Evolutionary conservation across 2,113 vertebrate species (phyloP).

Genomic region (Neodon shergylaensis): DNA sequence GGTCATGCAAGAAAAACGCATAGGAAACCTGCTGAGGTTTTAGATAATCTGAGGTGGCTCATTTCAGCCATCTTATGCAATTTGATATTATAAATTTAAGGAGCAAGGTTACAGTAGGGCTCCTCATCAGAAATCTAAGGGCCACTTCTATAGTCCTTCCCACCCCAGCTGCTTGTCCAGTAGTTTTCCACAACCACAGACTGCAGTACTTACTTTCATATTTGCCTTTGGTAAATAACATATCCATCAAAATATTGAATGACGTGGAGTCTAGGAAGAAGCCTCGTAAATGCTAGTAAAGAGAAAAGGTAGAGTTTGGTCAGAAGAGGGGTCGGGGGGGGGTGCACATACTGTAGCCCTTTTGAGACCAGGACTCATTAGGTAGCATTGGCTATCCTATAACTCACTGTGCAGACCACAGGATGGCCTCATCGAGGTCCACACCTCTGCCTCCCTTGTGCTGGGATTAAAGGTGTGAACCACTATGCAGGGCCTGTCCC

Average conservation of each 20-base stretch:
- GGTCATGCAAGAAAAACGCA: not conserved
- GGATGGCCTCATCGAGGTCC: not conserved
- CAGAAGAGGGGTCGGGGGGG: constrained; percentile 33
- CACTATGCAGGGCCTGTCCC: not conserved
- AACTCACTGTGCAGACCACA: not conserved
- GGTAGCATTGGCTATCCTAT: not conserved
- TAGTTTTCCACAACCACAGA: constrained; percentile 40
- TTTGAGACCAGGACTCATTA: not conserved
- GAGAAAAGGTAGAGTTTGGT: constrained; percentile 11
- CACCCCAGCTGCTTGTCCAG: not conserved
- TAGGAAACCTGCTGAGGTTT: not conserved
- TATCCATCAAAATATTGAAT: constrained; percentile 94
- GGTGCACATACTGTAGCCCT: not conserved
- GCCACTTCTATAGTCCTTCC: not conserved
- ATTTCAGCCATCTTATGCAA: not conserved
- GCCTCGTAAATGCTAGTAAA: constrained; percentile 88
- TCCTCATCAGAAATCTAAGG: not conserved
- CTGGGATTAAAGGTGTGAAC: not conserved
- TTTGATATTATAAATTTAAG: not conserved
- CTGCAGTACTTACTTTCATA: constrained; percentile 89
- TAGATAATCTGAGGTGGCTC: not conserved
- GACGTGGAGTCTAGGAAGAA: constrained; percentile 94
- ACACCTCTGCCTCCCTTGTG: not conserved
- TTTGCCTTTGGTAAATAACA: constrained; percentile 92
- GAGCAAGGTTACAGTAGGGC: not conserved